These are phyloP conservation scores for Oostethus manadensis DNA, from an alignment of 2,113 vertebrate genomes.

Conservation along the genomic window DNA sequence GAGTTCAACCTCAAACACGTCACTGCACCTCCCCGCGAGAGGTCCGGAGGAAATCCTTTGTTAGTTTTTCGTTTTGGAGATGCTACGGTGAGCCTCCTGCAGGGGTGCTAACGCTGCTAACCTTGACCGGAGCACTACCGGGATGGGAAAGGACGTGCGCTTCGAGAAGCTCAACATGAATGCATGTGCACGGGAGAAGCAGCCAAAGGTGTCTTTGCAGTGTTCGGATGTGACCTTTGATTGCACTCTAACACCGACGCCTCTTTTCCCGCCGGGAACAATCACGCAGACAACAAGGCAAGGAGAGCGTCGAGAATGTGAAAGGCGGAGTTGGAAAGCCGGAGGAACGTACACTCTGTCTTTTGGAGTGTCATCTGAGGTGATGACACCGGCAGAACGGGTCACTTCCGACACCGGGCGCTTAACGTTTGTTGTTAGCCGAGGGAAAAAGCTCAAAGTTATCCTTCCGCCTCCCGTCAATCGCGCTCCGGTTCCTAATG, in stretches of 20 bases:
- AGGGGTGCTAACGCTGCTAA: slow-evolving; percentile 73
- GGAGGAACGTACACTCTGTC: neutral
- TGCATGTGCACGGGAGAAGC: slow-evolving; percentile 1
- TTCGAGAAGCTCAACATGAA: slow-evolving; percentile 5
- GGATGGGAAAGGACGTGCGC: slow-evolving; percentile 16
- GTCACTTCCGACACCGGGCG: slow-evolving; percentile 42
- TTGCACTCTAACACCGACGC: slow-evolving; percentile 8
- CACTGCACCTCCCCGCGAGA: slow-evolving; percentile 45
- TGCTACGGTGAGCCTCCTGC: slow-evolving; percentile 60
- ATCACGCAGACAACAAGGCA: slow-evolving; percentile 3
- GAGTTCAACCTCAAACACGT: slow-evolving; percentile 63
- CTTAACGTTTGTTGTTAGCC: slow-evolving; percentile 46
- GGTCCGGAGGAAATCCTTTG: slow-evolving; percentile 59
- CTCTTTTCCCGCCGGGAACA: slow-evolving; percentile 7
- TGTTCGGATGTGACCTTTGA: slow-evolving; percentile 16
- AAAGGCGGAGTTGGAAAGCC: too few species aligned
- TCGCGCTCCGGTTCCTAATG: neutral
- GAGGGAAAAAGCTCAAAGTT: slow-evolving; percentile 57
- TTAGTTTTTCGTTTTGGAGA: slow-evolving; percentile 51
- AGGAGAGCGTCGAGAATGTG: neutral
- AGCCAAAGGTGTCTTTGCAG: slow-evolving; percentile 15
- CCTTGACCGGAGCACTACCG: slow-evolving; percentile 55
- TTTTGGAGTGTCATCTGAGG: slow-evolving; percentile 23
- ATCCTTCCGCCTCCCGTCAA: slow-evolving; percentile 22
- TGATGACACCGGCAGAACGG: slow-evolving; percentile 29